Base-by-base conservation (phyloP, 2,797 vertebrate genomes). In the Karalla daura region DNA sequence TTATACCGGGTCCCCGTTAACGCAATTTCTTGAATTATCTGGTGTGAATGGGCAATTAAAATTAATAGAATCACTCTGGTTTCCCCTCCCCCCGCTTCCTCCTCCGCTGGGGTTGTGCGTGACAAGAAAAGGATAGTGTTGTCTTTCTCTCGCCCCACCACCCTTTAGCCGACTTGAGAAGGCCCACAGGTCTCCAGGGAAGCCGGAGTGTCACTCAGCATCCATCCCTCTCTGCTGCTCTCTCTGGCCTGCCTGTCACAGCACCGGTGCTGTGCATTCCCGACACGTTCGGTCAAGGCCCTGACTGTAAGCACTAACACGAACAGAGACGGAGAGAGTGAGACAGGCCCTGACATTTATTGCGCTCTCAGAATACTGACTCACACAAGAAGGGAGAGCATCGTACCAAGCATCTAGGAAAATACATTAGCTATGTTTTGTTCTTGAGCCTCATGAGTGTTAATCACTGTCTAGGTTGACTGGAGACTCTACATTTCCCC, bases 131-230 rank as follows among this genome's bases (percentile, higher is more conserved):
- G 54, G 63, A 60, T 53, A 47, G 24, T 33, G 23, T 71, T 69
- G 78, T 41, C 18, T 63, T 15, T 45, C 39, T 39, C 37, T 25
- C 17, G 18, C 6, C 30, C 5, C 18, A 21, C 7, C 33, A 4
- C 28, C 49, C 36, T 62, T 78, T 62, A 59, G 56, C 59, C 68
- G 40, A 66, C 61, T 74, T 36, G 46, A 60, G 78, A 85, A 27
- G 47, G 63, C 55, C 65, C 65, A 63, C 55, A 67, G 65, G 18
- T 75, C 82, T 83, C 81, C 12, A 5, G 76, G 68, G 86, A 76
- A 33, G 61, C 40, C 74, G 41, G 71, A 76, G 63, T 89, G 86
- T 88, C 90, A 90, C 76, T 87, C 85, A 84, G 76, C 62, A 72
- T 81, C 62, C 17, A 30, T 50, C 68, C 33, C 5, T 5, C 61